Evolutionary conservation across 92 coral and sea anemone genomes (phyloP), one percentile per base, ranked within the genome.

Genomic region (Anthopleura xanthogrammica): DNA sequence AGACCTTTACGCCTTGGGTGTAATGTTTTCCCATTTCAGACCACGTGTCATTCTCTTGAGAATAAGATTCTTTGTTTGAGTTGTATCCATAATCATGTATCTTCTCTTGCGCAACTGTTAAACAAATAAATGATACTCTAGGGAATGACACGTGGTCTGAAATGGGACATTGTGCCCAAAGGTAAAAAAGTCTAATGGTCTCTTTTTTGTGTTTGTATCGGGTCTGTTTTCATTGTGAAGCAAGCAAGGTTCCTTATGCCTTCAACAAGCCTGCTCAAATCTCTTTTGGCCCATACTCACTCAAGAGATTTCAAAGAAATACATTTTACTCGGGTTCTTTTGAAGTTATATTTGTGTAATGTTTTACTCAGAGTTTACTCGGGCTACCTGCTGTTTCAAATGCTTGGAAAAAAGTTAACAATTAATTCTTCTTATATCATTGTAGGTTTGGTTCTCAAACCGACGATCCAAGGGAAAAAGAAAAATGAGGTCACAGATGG

Each of bases 381-480:
- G 74, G 74, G 16, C 19, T 68, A 62, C 70, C 70, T 19, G 22
- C 29, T 29, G 41, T 29, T 12, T 2, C 74, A 36, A 36, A n/a
- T 29, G 5, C 3, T 7, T 64, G 3, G 11, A 68, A 29, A 13
- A 8, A 62, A 62, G 7, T 20, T 62, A 62, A 62, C 70, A n/a
- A 62, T 12, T 2, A 36, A 4, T 11, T 78, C 43, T 8, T 23
- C n/a, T 52, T 52, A 55, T 12, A 40, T 20, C 56, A 19, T 60
- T 78, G 46, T 75, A 93, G 98, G 98, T 93, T 7, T 93, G 98
- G 98, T 93, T 93, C 75, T 93, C 98, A 14, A 93, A 93, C 82
- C 83, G 95, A 57, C 88, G 98, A 73, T 93, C 98, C 24, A 93
- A 93, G 74, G 98, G 93, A 12, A 92, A 90, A 80, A 75, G 88